A percentile compares a stretch with the other conserved stretches of the same genome.
phyloP scores from a whole-genome alignment of 2,113 vertebrate genomes.

The Lampris megalopsis region DNA sequence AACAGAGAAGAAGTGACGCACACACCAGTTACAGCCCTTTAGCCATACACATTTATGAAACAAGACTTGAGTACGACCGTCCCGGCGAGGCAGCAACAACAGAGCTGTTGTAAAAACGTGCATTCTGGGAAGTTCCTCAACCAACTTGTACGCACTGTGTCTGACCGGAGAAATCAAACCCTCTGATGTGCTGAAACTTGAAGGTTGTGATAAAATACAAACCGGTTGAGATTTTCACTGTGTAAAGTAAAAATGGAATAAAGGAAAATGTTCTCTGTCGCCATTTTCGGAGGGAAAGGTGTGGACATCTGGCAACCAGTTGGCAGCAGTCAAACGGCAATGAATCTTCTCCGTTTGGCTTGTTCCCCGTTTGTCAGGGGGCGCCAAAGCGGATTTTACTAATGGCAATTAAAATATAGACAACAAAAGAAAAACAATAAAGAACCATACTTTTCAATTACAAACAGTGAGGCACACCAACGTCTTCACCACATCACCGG shows the following conservation, averaged over 20 bases:
- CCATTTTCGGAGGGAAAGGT: background rate
- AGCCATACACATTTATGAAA: no score
- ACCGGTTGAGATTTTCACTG: background rate
- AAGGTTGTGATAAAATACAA: constrained; percentile 4
- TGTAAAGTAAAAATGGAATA: background rate
- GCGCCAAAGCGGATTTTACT: no score
- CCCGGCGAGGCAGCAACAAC: no score
- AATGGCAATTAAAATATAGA: no score
- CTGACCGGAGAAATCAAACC: no score
- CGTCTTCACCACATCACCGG: constrained; percentile 10
- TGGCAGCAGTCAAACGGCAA: background rate
- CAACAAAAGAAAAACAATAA: constrained; percentile 10
- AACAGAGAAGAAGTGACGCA: constrained; percentile 45
- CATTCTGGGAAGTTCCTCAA: background rate
- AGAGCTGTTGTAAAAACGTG: background rate
- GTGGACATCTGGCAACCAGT: constrained; percentile 6
- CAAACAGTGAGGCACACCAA: background rate
- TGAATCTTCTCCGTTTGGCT: background rate
- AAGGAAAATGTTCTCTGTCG: constrained; percentile 4
- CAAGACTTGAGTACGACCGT: no score
- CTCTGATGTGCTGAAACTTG: background rate
- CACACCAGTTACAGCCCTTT: constrained; percentile 30
- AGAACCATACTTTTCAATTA: background rate
- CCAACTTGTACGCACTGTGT: background rate
- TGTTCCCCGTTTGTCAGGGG: no score